These are phyloP conservation scores for Danaus plexippus DNA, from an alignment of 1,140 invertebrate species.

Conservation along the genomic window DNA sequence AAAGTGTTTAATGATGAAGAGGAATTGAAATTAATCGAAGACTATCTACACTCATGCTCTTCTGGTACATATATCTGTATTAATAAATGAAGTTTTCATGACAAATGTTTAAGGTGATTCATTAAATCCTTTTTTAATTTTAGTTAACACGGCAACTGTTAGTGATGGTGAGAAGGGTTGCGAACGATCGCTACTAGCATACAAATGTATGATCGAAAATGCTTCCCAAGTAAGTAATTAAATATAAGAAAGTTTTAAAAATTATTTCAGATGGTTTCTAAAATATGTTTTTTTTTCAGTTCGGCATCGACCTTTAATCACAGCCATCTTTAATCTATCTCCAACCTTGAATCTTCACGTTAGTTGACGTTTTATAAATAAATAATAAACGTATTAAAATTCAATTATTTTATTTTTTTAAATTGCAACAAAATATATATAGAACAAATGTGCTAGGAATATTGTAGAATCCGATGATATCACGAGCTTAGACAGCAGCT, in stretches of 20 bases:
- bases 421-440: constrained; percentile 5
- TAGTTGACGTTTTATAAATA: not conserved
- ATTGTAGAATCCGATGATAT: too few species aligned
- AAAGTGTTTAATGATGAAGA: constrained; percentile 45
- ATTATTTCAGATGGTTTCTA: not conserved
- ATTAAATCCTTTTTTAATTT: constrained; percentile 12
- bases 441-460: constrained; percentile 2
- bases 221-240: constrained; percentile 37
- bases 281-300: constrained; percentile 29
- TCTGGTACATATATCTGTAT: constrained; percentile 23
- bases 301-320: constrained; percentile 37
- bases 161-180: constrained; percentile 47
- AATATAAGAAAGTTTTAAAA: too few species aligned
- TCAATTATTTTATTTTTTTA: constrained; percentile 12
- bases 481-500: not conserved
- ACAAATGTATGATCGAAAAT: constrained; percentile 52
- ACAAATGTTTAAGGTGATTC: not conserved
- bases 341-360: not conserved
- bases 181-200: constrained; percentile 39
- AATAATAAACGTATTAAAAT: constrained; percentile 6
- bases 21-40: constrained; percentile 45
- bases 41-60: constrained; percentile 50
- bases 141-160: constrained; percentile 46
- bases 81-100: constrained; percentile 11
- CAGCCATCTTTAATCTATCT: not conserved